Conservation (phyloP, 1,140 invertebrate genomes). For the Steinernema khuongi region DNA sequence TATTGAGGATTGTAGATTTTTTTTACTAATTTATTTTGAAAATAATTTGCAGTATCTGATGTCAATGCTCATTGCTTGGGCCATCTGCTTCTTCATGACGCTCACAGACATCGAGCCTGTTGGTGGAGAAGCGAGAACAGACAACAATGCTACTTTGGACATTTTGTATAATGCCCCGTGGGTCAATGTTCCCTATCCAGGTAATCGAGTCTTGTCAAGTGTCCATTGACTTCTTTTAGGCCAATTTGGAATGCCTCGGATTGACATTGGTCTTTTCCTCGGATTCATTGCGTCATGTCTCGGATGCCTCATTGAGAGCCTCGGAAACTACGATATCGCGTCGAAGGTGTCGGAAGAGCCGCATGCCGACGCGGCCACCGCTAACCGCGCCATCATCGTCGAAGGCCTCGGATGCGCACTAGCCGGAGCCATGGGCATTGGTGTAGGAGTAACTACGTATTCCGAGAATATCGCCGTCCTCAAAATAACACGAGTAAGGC, state of each 20-base stretch:
- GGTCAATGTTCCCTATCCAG: constrained; percentile 37
- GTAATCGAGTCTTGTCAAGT: not conserved
- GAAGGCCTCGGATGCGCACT: constrained; percentile 30
- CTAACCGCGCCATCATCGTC: constrained; percentile 32
- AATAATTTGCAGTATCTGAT: constrained; percentile 43
- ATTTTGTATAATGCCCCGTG: constrained; percentile 31
- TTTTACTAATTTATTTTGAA: too few relatives aligned
- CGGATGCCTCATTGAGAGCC: constrained; percentile 57
- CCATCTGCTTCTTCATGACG: constrained; percentile 31
- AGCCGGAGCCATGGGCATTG: constrained; percentile 32
- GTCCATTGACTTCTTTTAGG: constrained; percentile 37
- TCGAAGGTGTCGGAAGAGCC: constrained; percentile 23
- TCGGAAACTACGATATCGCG: constrained; percentile 58
- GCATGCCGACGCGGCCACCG: constrained; percentile 22
- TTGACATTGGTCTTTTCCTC: constrained; percentile 54
- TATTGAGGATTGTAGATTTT: too few relatives aligned
- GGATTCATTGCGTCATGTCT: constrained; percentile 56
- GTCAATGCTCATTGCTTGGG: constrained; percentile 36
- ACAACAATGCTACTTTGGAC: constrained; percentile 31
- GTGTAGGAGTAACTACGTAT: constrained; percentile 35
- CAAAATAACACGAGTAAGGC: constrained; percentile 22
- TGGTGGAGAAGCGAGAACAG: constrained; percentile 34
- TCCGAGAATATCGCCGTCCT: constrained; percentile 32
- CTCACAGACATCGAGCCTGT: constrained; percentile 27
- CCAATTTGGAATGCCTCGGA: constrained; percentile 57